These are phyloP conservation scores for Entomobrya proxima DNA, from an alignment of 2,888 invertebrate species.

Conservation along the genomic window DNA sequence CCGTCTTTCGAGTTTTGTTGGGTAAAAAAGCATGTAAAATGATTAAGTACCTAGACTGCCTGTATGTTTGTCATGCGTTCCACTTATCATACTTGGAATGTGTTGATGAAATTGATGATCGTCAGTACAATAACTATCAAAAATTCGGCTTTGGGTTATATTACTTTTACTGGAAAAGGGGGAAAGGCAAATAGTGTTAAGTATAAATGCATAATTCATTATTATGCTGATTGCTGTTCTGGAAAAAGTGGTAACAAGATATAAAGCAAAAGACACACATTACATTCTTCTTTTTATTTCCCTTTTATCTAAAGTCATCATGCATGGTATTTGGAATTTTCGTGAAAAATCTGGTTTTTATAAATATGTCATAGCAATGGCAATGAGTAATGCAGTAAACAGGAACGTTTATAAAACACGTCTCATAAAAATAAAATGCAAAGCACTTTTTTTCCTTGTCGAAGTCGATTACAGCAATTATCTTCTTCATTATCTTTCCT, in stretches of 20 bases:
- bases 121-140: neutral
- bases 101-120: neutral
- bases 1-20: neutral
- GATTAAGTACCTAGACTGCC: too few relatives aligned
- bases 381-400: neutral
- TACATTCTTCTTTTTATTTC: neutral
- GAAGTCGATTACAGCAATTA: too few relatives aligned
- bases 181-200: neutral
- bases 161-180: too few relatives aligned
- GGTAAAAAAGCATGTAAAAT: too few relatives aligned
- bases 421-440: too few relatives aligned
- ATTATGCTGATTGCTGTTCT: neutral
- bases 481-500: too few relatives aligned
- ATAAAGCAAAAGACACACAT: neutral
- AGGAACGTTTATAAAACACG: too few relatives aligned
- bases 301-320: too few relatives aligned
- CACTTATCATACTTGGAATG: neutral
- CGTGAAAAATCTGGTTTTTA: neutral
- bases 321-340: neutral
- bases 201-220: neutral
- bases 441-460: too few relatives aligned
- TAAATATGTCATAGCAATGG: too few relatives aligned
- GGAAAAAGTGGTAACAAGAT: neutral
- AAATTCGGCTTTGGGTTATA: too few relatives aligned
- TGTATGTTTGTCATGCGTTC: slow-evolving; percentile 16